Base-by-base conservation (phyloP, 2,113 vertebrate species). In the Myotis lucifugus region DNA sequence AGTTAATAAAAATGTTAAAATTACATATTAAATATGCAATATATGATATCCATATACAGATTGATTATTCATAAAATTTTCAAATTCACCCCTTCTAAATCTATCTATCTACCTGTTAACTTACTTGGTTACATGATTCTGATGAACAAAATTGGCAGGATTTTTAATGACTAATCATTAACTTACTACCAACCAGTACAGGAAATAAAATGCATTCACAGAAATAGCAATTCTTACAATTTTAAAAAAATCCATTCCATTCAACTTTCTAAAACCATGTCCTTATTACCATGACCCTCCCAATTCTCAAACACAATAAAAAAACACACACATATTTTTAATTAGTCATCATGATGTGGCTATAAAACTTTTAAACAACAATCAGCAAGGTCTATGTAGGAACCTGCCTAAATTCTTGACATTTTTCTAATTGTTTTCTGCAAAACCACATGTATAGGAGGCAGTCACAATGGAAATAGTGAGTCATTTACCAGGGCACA, bases 391-490 rank as follows among this genome's bases (percentile, higher is more conserved):
- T 78, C 86, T 91, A 27, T 9, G 69, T 70, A 93, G 88, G 40
- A 97, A 50, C 59, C 42, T 90, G 90, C 56, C 73, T 83, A 74
- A 81, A 97, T 96, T 96, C 96, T 79, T 96, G 72, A 88, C 92
- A 97, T 96, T 95, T 96, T 97, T 96, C 91, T 93, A 73, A 91
- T 92, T 96, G 93, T 90, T 96, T 92, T 79, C 81, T 89, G 56
- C 76, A 92, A 88, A 83, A 76, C 72, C 13, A 59, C 67, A 64
- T 8, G 61, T 69, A 92, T 14, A 84, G 79, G 91, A 89, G 91
- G 61, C 3, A 0, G 73, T 56, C 48, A 70, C 50, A 66, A 81
- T 21, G 21, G 52, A 73, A 73, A 82, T 17, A 84, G 48, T 7
- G 9, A 93, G 34, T 32, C 42, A 32, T 61, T 48, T 48, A 76